Evolutionary conservation across 2,113 vertebrate genomes (phyloP).

Genomic region (Corythornis vintsioides): DNA sequence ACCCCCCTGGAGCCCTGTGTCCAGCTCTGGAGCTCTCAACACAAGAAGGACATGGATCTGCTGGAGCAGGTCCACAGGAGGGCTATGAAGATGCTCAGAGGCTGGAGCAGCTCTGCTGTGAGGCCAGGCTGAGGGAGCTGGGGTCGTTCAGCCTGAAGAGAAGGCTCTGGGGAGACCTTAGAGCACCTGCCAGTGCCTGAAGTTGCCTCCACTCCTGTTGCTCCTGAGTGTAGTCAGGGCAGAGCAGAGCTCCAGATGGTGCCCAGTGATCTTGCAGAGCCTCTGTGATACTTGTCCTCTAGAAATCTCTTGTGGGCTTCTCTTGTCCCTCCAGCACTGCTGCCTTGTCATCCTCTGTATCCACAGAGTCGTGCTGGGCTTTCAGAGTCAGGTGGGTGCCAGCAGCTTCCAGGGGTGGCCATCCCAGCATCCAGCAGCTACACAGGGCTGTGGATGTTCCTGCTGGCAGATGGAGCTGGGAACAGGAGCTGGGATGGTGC

Average conservation of each 20-base stretch:
- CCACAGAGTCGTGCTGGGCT: rapidly evolving
- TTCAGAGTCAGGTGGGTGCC: neutral
- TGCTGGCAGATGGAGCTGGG: neutral
- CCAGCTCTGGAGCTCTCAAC: too few species aligned
- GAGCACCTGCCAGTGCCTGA: too few species aligned
- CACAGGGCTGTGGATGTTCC: neutral
- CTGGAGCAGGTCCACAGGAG: too few species aligned
- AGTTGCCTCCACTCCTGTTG: neutral
- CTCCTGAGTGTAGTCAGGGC: neutral
- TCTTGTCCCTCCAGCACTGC: rapidly evolving
- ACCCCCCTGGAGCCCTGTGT: too few species aligned
- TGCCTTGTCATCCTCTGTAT: neutral
- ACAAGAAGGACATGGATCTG: too few species aligned
- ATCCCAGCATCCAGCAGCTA: neutral
- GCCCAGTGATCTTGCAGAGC: neutral
- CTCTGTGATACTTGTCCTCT: neutral
- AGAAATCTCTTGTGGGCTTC: neutral
- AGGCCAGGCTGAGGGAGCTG: too few species aligned
- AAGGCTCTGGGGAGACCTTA: too few species aligned
- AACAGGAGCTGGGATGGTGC: neutral
- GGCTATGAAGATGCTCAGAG: too few species aligned
- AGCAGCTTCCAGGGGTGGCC: neutral
- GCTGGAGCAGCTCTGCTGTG: too few species aligned
- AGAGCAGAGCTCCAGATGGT: neutral
- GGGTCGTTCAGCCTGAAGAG: too few species aligned